Evolutionary conservation across 2,113 vertebrate species (phyloP).

Genomic region (Ammodytes marinus): DNA sequence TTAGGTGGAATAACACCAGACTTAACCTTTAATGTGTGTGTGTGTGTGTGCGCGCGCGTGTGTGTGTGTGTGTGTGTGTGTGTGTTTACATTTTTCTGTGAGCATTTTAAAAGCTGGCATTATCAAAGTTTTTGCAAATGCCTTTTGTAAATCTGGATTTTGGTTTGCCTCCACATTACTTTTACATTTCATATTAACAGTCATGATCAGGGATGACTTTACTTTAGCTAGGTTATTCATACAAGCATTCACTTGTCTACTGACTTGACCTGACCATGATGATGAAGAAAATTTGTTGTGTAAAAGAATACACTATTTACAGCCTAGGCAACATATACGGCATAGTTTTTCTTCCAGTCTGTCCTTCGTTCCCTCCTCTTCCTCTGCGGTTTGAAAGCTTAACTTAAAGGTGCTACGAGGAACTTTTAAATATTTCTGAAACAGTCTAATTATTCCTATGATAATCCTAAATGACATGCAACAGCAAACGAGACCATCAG

Average conservation of each 20-base stretch:
- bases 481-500: too few relatives aligned
- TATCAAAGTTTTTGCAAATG: constrained; percentile 54
- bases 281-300: constrained; percentile 14
- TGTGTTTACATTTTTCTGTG: constrained; percentile 52
- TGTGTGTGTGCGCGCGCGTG: too few relatives aligned
- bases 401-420: neutral
- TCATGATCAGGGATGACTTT: constrained; percentile 73
- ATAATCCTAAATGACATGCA: too few relatives aligned
- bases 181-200: constrained; percentile 43
- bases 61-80: too few relatives aligned
- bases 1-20: constrained; percentile 34
- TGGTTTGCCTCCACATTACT: constrained; percentile 40
- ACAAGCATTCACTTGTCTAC: constrained; percentile 58
- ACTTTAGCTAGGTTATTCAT: constrained; percentile 45
- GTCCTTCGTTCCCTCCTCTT: constrained; percentile 29
- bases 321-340: constrained; percentile 38
- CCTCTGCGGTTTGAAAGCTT: constrained; percentile 25
- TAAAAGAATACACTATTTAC: constrained; percentile 38
- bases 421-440: too few relatives aligned
- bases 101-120: constrained; percentile 51
- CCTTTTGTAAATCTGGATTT: constrained; percentile 57
- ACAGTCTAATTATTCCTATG: too few relatives aligned
- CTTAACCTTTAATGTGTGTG: constrained; percentile 42
- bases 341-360: constrained; percentile 19
- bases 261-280: constrained; percentile 17